Percentiles rank a stretch among this genome's conserved stretches.
These are phyloP conservation scores for Rousettus leschenaultii DNA, from an alignment of 2,113 vertebrate genomes.

Conservation along the genomic window DNA sequence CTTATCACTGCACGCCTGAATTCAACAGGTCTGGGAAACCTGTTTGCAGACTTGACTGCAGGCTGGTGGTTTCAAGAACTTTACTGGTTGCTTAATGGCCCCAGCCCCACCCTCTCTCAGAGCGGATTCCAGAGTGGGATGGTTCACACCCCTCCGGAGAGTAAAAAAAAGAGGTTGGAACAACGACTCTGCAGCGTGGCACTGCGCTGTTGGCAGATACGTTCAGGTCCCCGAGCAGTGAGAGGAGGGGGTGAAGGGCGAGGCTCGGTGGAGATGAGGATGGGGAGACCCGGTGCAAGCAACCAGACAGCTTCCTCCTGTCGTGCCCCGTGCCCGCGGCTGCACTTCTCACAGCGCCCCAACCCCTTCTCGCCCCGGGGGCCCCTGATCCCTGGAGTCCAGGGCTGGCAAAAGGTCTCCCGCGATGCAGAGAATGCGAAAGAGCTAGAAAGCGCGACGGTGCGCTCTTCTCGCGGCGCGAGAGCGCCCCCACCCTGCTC, in stretches of 20 bases:
- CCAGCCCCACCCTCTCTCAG: background rate
- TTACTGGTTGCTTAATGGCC: background rate
- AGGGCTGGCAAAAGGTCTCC: background rate
- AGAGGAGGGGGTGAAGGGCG: background rate
- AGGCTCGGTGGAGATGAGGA: background rate
- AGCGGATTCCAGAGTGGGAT: background rate
- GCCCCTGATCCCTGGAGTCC: background rate
- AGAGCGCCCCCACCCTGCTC: background rate
- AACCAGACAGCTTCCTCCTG: background rate
- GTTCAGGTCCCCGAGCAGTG: background rate
- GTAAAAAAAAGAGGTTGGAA: background rate
- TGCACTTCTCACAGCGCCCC: background rate
- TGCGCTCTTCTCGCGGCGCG: fast-evolving
- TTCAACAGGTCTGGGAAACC: constrained; percentile 34
- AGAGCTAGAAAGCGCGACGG: fast-evolving
- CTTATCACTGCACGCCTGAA: constrained; percentile 33
- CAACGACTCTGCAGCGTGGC: background rate
- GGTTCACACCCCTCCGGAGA: background rate
- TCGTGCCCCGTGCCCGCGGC: fast-evolving
- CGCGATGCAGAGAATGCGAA: fast-evolving
- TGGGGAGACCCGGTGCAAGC: background rate
- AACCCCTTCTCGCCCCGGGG: background rate
- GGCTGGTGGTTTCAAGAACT: background rate
- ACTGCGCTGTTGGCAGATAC: background rate
- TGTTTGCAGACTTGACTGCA: background rate